phyloP scores from a whole-genome alignment of 2,113 vertebrate genomes.

The Coryphaenoides rupestris region DNA sequence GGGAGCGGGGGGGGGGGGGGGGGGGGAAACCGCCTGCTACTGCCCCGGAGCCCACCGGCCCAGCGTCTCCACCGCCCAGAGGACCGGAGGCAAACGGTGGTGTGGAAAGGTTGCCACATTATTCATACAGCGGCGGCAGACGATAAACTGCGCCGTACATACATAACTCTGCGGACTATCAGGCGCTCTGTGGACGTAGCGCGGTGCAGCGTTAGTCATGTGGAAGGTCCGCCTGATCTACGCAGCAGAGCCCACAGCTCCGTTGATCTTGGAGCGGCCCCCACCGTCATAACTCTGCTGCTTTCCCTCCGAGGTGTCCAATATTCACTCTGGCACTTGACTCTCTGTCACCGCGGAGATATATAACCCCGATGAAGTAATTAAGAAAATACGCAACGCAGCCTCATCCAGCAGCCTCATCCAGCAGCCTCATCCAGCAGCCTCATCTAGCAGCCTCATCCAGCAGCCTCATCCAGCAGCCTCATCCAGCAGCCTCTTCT shows the following conservation, averaged over 20 bases:
- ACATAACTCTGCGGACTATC: too few species aligned
- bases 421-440: too few species aligned
- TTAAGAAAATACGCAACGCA: constrained; percentile 58
- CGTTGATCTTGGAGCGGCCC: constrained; percentile 45
- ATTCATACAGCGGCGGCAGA: constrained; percentile 55
- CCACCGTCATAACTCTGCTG: constrained; percentile 43
- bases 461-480: too few species aligned
- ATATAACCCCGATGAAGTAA: constrained; percentile 50
- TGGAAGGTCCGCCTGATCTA: constrained; percentile 54
- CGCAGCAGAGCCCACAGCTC: constrained; percentile 45
- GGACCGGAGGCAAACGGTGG: constrained; percentile 45
- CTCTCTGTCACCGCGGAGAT: constrained; percentile 28
- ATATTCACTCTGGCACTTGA: constrained; percentile 32
- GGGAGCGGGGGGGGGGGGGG: constrained; percentile 28
- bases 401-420: too few species aligned
- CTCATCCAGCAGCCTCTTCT: too few species aligned
- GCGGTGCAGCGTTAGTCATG: constrained; percentile 45
- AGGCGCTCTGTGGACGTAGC: constrained; percentile 42
- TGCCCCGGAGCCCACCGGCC: constrained; percentile 23
- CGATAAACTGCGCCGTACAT: constrained; percentile 41
- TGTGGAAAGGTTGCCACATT: constrained; percentile 36
- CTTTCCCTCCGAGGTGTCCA: constrained; percentile 25
- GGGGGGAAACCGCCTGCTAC: constrained; percentile 26
- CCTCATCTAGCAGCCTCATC: too few species aligned
- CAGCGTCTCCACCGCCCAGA: constrained; percentile 28